Base-by-base conservation (phyloP, 2,888 invertebrate genomes). In the Pristionchus maxplancki region DNA sequence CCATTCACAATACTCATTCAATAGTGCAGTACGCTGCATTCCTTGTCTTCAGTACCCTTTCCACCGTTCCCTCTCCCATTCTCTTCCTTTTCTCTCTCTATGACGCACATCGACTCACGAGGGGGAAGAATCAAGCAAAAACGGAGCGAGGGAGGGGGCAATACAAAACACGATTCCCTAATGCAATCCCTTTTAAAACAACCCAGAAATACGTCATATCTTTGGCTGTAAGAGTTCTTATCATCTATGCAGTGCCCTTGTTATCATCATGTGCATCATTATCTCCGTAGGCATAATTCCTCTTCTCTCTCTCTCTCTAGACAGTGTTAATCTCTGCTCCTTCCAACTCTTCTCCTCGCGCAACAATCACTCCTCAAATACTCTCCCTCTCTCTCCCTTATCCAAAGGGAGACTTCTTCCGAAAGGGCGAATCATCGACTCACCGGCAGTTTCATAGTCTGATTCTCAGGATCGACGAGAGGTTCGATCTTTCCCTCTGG, bases 361-460 rank as follows among this genome's bases (percentile, higher is more conserved):
- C 67, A 67, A 67, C 34, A 34, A 67, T 15, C 67, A 67, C 67
- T 67, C 67, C 17, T 67, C 67, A 67, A 67, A 67, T 67, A 67
- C 67, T 53, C 53, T 53, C n/a, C n/a, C 24, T 20, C 17, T 24
- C 71, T 34, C 37, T 71, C 24, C 67, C n/a, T 11, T 28, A 13
- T 67, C 67, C 84, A 11, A 44, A 44, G 44, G 44, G 44, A 44
- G 8, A 44, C n/a, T n/a, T n/a, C n/a, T n/a, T n/a, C n/a, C n/a
- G n/a, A n/a, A n/a, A n/a, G n/a, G n/a, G n/a, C n/a, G n/a, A n/a
- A 78, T 88, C 74, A 50, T 81, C 64, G 13, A 89, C 91, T 44
- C 50, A 92, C 92, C 64, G 90, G 88, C 13, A 92, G 87, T 31
- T 89, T 89, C 78, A 89, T 87, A 48, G 92, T 94, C 90, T 94